A percentile compares a stretch with the other conserved stretches of the same genome.
Conservation (phyloP, 1,140 invertebrate species). For the Venturia canescens region DNA sequence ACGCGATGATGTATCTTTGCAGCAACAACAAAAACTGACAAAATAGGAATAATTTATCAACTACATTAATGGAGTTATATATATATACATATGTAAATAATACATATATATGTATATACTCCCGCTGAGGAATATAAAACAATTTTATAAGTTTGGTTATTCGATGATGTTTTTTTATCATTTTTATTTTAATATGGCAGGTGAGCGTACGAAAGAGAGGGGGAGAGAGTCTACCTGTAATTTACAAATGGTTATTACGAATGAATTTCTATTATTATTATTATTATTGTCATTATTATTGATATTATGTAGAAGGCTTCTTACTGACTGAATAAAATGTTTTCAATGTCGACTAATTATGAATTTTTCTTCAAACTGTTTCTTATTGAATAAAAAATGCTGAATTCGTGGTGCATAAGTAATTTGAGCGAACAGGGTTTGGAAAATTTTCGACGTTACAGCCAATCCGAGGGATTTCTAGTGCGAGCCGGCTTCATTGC, state of each 20-base stretch:
- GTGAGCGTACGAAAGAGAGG: conserved; percentile 57
- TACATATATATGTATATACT: conserved; percentile 58
- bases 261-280: conserved; percentile 54
- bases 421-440: too few relatives aligned
- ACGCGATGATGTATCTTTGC: conserved; percentile 71
- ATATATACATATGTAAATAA: background rate
- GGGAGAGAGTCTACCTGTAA: conserved; percentile 66
- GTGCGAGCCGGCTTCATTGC: too few relatives aligned
- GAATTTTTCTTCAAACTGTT: conserved; percentile 28
- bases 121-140: conserved; percentile 55
- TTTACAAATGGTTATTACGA: conserved; percentile 70
- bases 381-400: background rate
- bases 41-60: conserved; percentile 75
- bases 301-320: conserved; percentile 76
- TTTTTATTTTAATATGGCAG: conserved; percentile 59
- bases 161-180: conserved; percentile 69
- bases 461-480: too few relatives aligned
- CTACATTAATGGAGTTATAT: conserved; percentile 63
- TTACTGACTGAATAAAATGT: conserved; percentile 78
- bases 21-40: conserved; percentile 59
- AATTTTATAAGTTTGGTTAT: conserved; percentile 68
- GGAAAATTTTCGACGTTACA: too few relatives aligned
- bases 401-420: too few relatives aligned
- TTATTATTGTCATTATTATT: conserved; percentile 57
- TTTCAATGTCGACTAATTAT: conserved; percentile 69